Evolutionary conservation across 1,140 invertebrate species (phyloP).

Genomic region (Gonatopus flavifemur): DNA sequence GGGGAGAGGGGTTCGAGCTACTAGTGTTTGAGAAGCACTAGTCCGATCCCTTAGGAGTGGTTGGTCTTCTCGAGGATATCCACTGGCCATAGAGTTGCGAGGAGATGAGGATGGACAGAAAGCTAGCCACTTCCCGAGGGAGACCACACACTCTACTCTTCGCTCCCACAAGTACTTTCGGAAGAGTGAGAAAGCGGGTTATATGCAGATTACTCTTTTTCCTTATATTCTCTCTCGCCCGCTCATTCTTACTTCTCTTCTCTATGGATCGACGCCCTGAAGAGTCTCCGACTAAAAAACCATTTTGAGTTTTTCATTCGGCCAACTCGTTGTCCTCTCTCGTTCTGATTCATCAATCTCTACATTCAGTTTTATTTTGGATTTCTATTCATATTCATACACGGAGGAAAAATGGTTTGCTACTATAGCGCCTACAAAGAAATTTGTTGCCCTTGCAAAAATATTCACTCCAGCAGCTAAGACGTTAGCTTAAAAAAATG

Average conservation of each 20-base stretch:
- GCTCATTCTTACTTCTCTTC: background rate
- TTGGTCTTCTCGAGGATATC: slow-evolving; percentile 35
- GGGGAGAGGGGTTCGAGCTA: slow-evolving; percentile 22
- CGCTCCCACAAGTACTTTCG: slow-evolving; percentile 19
- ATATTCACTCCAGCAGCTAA: no score
- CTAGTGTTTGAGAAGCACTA: slow-evolving; percentile 45
- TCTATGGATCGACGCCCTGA: background rate
- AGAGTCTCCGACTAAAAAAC: slow-evolving; percentile 11
- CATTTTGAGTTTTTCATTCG: slow-evolving; percentile 2
- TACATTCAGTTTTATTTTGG: no score
- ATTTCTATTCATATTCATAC: no score
- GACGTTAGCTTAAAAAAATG: no score
- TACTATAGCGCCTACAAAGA: no score
- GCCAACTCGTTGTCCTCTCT: background rate
- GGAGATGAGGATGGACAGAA: slow-evolving; percentile 11
- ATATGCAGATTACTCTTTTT: slow-evolving; percentile 33
- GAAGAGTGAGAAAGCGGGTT: slow-evolving; percentile 41
- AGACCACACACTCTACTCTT: slow-evolving; percentile 5
- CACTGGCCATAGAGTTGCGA: slow-evolving; percentile 6
- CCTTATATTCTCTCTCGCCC: background rate
- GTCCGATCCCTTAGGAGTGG: slow-evolving; percentile 37
- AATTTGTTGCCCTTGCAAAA: no score
- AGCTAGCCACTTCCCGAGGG: slow-evolving; percentile 33
- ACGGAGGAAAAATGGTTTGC: no score
- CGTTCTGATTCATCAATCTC: no score